Conservation (phyloP, 2,888 invertebrate species). For the Zaprionus bogoriensis region DNA sequence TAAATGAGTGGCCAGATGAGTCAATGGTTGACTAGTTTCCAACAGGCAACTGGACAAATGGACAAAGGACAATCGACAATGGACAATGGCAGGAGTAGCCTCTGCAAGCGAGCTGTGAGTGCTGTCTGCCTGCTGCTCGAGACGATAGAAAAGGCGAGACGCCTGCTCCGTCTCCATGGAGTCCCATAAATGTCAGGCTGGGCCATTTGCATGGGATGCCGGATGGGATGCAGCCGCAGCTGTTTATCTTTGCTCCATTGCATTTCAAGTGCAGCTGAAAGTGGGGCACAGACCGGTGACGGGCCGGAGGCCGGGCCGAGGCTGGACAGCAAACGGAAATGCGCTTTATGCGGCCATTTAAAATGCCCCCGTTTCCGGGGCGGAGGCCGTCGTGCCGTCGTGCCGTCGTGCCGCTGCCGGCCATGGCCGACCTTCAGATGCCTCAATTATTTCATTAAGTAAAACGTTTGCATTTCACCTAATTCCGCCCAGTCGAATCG, state of each 20-base stretch:
- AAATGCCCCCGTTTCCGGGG: conserved; percentile 66
- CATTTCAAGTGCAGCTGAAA: conserved; percentile 56
- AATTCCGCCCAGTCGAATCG: conserved; percentile 56
- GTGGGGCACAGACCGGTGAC: conserved; percentile 36
- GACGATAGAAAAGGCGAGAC: no score
- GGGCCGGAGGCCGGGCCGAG: not conserved
- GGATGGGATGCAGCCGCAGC: conserved; percentile 48
- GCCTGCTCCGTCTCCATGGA: no score
- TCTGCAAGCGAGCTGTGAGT: not conserved
- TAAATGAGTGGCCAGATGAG: conserved; percentile 55
- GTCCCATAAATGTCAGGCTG: conserved; percentile 64
- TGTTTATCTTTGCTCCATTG: conserved; percentile 53
- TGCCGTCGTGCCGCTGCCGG: no score
- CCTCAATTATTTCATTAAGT: conserved; percentile 78
- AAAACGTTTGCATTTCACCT: conserved; percentile 77
- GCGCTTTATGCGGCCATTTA: conserved; percentile 71
- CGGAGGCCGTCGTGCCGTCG: no score
- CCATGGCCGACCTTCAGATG: conserved; percentile 62
- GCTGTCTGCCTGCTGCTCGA: not conserved
- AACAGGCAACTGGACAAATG: not conserved
- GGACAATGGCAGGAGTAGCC: not conserved
- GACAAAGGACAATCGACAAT: conserved; percentile 1
- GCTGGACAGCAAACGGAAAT: conserved; percentile 55
- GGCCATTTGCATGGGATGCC: conserved; percentile 63
- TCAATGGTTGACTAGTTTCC: conserved; percentile 12